Conservation (phyloP, 2,797 vertebrate genomes). For the Psittacula derbiana region DNA sequence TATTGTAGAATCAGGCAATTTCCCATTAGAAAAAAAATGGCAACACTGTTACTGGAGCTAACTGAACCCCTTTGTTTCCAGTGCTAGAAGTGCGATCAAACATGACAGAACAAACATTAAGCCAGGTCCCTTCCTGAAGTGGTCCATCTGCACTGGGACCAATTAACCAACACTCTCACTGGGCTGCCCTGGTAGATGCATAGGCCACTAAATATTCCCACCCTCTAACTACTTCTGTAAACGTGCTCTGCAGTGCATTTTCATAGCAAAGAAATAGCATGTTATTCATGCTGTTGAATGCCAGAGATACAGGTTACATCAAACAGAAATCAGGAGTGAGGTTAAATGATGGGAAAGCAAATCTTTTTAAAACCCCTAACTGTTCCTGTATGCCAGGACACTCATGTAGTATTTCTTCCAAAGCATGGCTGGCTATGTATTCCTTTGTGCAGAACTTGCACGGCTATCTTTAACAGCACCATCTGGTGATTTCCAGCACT, state of each 20-base stretch:
- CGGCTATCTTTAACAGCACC: conserved; percentile 37
- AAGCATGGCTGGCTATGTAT: not conserved
- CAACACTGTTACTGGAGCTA: not conserved
- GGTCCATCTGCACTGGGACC: fast-evolving
- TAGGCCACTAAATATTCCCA: not conserved
- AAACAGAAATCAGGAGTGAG: not conserved
- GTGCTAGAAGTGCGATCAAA: not conserved
- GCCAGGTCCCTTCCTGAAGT: not conserved
- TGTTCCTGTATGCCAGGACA: not conserved
- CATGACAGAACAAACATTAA: not conserved
- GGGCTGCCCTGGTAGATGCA: not conserved
- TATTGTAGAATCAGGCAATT: not conserved
- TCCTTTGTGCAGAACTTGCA: not conserved
- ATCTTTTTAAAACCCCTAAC: not conserved
- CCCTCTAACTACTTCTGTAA: not conserved
- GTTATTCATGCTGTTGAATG: fast-evolving
- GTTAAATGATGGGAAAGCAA: not conserved
- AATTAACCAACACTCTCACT: fast-evolving
- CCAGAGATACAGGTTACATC: not conserved
- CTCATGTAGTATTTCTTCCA: not conserved
- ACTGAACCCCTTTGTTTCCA: not conserved
- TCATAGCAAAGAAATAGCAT: not conserved
- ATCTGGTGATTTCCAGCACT: conserved; percentile 20
- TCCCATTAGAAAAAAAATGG: not conserved
- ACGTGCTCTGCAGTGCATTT: not conserved